Percentiles rank a stretch among this genome's conserved stretches.
Evolutionary conservation across 1,140 invertebrate genomes (phyloP).

Genomic region (Oreohelix idahoensis): DNA sequence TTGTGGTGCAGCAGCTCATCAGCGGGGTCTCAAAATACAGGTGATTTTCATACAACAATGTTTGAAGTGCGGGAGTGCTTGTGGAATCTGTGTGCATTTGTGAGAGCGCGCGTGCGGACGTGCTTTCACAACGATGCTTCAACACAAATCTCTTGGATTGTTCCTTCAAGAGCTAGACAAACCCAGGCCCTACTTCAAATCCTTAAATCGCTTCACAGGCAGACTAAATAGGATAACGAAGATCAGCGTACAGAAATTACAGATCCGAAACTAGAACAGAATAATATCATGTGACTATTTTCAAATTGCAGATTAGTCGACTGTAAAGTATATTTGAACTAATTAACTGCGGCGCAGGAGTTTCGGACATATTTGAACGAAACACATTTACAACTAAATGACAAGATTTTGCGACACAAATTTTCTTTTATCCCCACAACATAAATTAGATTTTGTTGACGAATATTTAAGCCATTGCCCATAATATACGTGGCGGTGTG

Average conservation of each 20-base stretch:
- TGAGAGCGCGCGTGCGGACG: background rate
- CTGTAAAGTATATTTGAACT: too few relatives aligned
- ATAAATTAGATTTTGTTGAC: too few relatives aligned
- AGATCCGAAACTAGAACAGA: too few relatives aligned
- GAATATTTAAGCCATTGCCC: too few relatives aligned
- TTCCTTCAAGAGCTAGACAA: background rate
- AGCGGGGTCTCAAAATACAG: background rate
- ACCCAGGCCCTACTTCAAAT: background rate
- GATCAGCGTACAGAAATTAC: background rate
- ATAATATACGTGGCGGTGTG: too few relatives aligned
- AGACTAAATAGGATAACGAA: background rate
- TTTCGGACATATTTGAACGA: too few relatives aligned
- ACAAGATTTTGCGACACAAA: too few relatives aligned
- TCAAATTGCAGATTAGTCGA: too few relatives aligned
- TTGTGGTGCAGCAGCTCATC: background rate
- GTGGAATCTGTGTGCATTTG: background rate
- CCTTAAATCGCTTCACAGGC: background rate
- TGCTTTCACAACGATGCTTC: background rate
- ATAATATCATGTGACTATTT: too few relatives aligned
- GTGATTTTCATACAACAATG: conserved; percentile 12
- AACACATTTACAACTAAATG: too few relatives aligned
- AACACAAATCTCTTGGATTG: background rate
- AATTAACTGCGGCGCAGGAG: too few relatives aligned
- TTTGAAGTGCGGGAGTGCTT: background rate
- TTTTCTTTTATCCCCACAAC: too few relatives aligned